Conservation (phyloP, 2,797 vertebrate genomes). For the Zenarchopterus dispar region DNA sequence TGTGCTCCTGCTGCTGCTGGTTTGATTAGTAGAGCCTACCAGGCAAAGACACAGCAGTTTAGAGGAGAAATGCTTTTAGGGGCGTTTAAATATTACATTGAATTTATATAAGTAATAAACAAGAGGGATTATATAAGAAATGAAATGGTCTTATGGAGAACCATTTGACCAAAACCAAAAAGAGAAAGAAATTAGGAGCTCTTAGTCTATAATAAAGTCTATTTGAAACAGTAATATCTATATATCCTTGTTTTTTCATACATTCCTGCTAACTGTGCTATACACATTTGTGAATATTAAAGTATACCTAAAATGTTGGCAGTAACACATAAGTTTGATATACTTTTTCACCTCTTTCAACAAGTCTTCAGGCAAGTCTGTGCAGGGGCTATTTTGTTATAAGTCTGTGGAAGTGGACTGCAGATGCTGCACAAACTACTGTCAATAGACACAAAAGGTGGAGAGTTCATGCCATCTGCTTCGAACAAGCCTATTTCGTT, state of each 20-base stretch:
- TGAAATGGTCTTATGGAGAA: background rate
- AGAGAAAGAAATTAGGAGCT: background rate
- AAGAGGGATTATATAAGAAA: conserved; percentile 6
- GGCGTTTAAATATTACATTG: conserved; percentile 6
- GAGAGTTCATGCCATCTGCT: no score
- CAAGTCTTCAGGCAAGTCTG: no score
- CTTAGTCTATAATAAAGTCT: background rate
- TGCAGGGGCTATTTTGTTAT: no score
- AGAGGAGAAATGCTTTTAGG: background rate
- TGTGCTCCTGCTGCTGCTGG: conserved; percentile 10
- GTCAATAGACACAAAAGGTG: no score
- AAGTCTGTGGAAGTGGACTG: no score
- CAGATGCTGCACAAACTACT: no score
- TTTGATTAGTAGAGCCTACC: conserved; percentile 16
- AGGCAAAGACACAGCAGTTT: background rate
- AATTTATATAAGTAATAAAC: conserved; percentile 10
- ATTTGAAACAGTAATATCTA: background rate
- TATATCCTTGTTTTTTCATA: background rate
- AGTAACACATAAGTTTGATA: background rate
- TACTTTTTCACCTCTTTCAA: no score
- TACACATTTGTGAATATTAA: background rate
- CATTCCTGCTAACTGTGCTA: background rate
- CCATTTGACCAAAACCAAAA: background rate
- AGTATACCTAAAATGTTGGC: background rate
- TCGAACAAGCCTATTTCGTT: no score